Conservation (phyloP, 2,797 vertebrate species). For the Fistularia commersonii region DNA sequence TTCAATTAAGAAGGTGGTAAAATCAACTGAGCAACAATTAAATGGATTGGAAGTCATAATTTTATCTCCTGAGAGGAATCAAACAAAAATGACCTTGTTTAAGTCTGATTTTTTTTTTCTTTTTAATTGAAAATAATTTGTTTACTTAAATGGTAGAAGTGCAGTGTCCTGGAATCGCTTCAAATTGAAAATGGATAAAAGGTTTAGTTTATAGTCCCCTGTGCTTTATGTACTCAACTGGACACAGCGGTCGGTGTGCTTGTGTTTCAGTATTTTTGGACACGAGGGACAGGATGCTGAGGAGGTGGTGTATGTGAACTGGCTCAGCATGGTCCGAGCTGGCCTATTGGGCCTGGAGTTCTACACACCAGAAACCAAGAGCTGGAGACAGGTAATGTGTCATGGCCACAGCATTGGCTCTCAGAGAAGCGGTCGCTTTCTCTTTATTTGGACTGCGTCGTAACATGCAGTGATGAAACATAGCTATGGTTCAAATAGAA, state of each 20-base stretch:
- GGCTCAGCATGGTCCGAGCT: slow-evolving; percentile 90
- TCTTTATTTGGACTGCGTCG: background rate
- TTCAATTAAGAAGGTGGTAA: no score
- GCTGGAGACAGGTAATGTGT: slow-evolving; percentile 86
- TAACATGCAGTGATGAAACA: background rate
- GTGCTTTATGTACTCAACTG: background rate
- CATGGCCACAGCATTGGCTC: background rate
- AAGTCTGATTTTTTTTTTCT: no score
- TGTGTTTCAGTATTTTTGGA: slow-evolving; percentile 82
- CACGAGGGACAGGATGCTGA: slow-evolving; percentile 79
- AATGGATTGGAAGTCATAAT: no score
- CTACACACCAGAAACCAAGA: slow-evolving; percentile 84
- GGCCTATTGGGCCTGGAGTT: slow-evolving; percentile 88
- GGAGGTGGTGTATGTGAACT: slow-evolving; percentile 87
- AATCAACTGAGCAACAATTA: no score
- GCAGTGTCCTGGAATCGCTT: background rate
- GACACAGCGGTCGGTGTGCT: background rate
- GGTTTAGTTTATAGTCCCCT: background rate
- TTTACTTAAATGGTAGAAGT: no score
- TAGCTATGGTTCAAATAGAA: slow-evolving; percentile 6
- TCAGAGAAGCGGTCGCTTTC: background rate
- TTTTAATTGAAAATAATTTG: no score
- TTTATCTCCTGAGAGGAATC: no score
- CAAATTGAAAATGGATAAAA: background rate
- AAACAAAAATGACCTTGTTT: no score